Evolutionary conservation across 2,113 vertebrate species (phyloP).

Genomic region (Gulo gulo): DNA sequence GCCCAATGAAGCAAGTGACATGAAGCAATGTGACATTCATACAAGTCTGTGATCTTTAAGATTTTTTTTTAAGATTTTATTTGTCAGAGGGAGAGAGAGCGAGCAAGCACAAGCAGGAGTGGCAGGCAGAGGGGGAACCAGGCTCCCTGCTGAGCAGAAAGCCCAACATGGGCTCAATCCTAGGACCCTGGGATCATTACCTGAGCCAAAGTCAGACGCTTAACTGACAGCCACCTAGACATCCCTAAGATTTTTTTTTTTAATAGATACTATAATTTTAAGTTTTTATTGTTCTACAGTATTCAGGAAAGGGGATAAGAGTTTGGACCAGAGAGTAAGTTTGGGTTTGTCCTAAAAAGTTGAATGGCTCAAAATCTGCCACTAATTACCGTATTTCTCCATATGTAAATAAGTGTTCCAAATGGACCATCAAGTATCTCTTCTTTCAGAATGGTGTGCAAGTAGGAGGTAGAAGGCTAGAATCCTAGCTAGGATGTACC

Average conservation of each 20-base stretch:
- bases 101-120: no score
- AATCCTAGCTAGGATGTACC: not conserved
- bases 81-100: no score
- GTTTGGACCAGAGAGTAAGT: not conserved
- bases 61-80: not conserved
- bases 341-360: not conserved
- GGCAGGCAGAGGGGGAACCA: no score
- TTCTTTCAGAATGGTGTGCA: not conserved
- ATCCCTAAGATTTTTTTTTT: not conserved
- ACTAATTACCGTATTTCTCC: not conserved
- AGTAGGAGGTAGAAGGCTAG: not conserved
- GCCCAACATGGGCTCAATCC: no score
- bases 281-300: not conserved
- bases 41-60: not conserved
- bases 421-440: not conserved
- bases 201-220: no score
- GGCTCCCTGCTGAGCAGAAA: no score
- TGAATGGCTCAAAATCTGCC: not conserved
- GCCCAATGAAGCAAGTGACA: not conserved
- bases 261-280: not conserved
- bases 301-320: not conserved
- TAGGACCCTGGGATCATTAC: no score
- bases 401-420: not conserved
- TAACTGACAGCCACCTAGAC: no score
- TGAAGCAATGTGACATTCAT: not conserved